Evolutionary conservation across 1,140 invertebrate genomes (phyloP).

Genomic region (Saccostrea cuccullata): DNA sequence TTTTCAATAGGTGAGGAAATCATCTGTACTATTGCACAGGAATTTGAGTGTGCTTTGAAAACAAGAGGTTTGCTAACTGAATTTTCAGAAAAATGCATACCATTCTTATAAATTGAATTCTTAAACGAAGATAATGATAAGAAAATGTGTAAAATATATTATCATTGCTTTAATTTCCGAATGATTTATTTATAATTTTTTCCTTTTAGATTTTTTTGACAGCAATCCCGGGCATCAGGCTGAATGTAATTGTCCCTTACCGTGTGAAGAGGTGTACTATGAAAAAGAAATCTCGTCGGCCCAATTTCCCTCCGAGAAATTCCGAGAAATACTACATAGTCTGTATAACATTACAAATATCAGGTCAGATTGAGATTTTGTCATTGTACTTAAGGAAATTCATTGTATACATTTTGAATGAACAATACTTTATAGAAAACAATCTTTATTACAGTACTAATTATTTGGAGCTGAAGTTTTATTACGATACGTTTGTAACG

Average conservation of each 20-base stretch:
- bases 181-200: not conserved
- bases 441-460: not conserved
- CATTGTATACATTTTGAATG: not conserved
- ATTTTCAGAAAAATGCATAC: not conserved
- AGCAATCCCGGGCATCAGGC: not conserved
- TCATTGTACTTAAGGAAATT: not conserved
- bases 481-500: not conserved
- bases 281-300: not conserved
- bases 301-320: constrained; percentile 4
- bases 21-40: constrained; percentile 7
- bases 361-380: not conserved
- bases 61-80: not conserved
- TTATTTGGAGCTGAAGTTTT: not conserved
- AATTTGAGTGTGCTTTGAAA: not conserved
- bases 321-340: not conserved
- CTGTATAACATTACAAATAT: not conserved
- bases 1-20: not conserved
- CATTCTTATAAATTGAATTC: too few relatives aligned
- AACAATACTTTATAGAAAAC: not conserved
- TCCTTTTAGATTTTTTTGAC: not conserved
- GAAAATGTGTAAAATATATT: not conserved
- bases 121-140: too few relatives aligned
- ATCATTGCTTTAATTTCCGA: not conserved
- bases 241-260: not conserved
- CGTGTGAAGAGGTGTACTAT: not conserved